Percentiles rank a stretch among this genome's conserved stretches.
phyloP scores from a whole-genome alignment of 2,888 invertebrate species.

The Torymus aiolomorphi region DNA sequence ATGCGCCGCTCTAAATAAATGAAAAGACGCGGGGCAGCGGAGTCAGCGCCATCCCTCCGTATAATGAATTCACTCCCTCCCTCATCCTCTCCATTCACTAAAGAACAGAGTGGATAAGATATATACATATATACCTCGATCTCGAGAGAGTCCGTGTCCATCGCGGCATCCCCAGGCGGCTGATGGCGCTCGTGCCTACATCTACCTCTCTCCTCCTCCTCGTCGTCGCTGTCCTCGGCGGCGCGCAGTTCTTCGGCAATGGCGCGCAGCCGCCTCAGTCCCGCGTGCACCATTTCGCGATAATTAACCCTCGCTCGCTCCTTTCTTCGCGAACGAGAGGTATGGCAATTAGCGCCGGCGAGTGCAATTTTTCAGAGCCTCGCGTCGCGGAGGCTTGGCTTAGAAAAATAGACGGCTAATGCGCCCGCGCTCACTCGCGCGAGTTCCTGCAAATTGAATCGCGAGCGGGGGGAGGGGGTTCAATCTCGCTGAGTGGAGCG shows the following conservation, averaged over 20 bases:
- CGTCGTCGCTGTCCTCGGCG: slow-evolving; percentile 1
- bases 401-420: no score
- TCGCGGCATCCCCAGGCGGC: neutral
- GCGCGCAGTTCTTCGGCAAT: slow-evolving; percentile 24
- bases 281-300: slow-evolving; percentile 38
- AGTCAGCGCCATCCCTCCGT: neutral
- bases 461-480: neutral
- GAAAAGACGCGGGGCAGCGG: slow-evolving; percentile 19
- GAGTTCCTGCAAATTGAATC: no score
- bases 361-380: no score
- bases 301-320: neutral
- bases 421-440: no score
- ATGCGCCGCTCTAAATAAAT: slow-evolving; percentile 38
- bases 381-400: no score
- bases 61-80: slow-evolving; percentile 39
- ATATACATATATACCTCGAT: slow-evolving; percentile 32
- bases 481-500: slow-evolving; percentile 9
- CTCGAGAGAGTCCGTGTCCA: slow-evolving; percentile 52
- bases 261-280: slow-evolving; percentile 41
- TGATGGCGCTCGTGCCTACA: no score
- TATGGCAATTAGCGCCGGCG: no score
- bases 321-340: neutral
- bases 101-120: slow-evolving; percentile 13
- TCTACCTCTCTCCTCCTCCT: neutral
- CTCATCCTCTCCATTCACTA: slow-evolving; percentile 26